These are phyloP conservation scores for Encarsia formosa DNA, from an alignment of 2,888 invertebrate genomes.

Conservation along the genomic window DNA sequence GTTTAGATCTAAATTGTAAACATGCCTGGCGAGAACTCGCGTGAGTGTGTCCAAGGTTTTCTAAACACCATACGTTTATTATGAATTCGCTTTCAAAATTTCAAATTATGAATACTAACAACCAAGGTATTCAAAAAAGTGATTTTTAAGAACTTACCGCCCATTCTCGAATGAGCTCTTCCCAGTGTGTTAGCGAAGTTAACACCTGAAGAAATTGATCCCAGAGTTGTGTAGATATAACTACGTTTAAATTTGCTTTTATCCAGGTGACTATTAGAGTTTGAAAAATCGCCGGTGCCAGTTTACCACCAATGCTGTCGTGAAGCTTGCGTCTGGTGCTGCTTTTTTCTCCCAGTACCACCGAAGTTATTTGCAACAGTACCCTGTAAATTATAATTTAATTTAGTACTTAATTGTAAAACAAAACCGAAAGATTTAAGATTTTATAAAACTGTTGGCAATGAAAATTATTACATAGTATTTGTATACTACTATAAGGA, in stretches of 20 bases:
- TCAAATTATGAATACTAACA: too few relatives aligned
- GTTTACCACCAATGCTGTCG: slow-evolving; percentile 64
- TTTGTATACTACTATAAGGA: too few relatives aligned
- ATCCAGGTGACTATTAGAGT: slow-evolving; percentile 98
- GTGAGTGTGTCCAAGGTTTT: slow-evolving; percentile 97
- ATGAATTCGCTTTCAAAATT: too few relatives aligned
- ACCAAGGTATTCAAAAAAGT: not conserved
- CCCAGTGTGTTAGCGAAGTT: slow-evolving; percentile 86
- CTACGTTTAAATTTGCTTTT: slow-evolving; percentile 91
- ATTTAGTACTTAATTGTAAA: not conserved
- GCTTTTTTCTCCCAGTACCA: slow-evolving; percentile 77
- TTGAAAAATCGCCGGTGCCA: slow-evolving; percentile 84
- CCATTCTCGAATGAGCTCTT: slow-evolving; percentile 94
- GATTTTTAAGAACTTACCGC: slow-evolving; percentile 65
- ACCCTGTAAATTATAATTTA: slow-evolving; percentile 52
- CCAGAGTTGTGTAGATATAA: slow-evolving; percentile 86
- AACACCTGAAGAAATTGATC: slow-evolving; percentile 86
- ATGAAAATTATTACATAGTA: too few relatives aligned
- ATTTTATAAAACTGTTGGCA: too few relatives aligned
- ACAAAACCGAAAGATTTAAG: not conserved
- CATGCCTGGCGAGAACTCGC: slow-evolving; percentile 88
- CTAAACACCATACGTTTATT: too few relatives aligned
- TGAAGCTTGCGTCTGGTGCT: slow-evolving; percentile 73
- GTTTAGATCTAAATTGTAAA: slow-evolving; percentile 88
- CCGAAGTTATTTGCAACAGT: slow-evolving; percentile 84